Percentiles rank a stretch among this genome's conserved stretches.
Evolutionary conservation across 2,113 vertebrate genomes (phyloP).

Genomic region (Coryphaenoides rupestris): DNA sequence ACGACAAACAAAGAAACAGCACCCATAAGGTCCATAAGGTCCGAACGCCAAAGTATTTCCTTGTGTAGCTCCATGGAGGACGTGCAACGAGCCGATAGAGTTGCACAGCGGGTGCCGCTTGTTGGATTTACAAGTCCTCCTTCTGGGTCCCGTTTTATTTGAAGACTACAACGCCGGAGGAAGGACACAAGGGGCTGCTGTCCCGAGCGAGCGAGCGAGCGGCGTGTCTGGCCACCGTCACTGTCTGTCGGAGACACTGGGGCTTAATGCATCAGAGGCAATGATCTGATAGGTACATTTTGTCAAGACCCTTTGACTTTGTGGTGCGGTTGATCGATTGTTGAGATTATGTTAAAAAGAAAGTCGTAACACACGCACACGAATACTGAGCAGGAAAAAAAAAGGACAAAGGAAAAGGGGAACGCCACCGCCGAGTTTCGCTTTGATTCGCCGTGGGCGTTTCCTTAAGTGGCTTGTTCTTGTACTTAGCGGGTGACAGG

Average conservation of each 20-base stretch:
- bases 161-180: constrained; percentile 35
- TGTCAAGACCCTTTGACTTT: constrained; percentile 65
- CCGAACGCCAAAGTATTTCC: too few relatives aligned
- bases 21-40: too few relatives aligned
- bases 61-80: too few relatives aligned
- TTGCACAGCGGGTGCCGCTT: neutral
- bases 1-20: too few relatives aligned
- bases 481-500: constrained; percentile 20
- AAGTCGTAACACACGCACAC: constrained; percentile 27
- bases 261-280: constrained; percentile 52
- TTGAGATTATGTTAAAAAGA: constrained; percentile 50
- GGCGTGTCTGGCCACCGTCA: constrained; percentile 26
- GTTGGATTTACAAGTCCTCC: constrained; percentile 19
- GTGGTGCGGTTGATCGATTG: constrained; percentile 59
- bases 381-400: constrained; percentile 21
- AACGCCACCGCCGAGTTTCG: constrained; percentile 43
- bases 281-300: constrained; percentile 66
- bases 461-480: neutral
- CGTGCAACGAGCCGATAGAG: too few relatives aligned
- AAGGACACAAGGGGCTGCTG: constrained; percentile 34
- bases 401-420: too few relatives aligned
- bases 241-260: constrained; percentile 46
- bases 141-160: constrained; percentile 34
- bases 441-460: constrained; percentile 34
- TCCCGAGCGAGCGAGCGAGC: constrained; percentile 28